Base-by-base conservation (phyloP, 2,888 invertebrate species). In the Anarsia innoxiella region DNA sequence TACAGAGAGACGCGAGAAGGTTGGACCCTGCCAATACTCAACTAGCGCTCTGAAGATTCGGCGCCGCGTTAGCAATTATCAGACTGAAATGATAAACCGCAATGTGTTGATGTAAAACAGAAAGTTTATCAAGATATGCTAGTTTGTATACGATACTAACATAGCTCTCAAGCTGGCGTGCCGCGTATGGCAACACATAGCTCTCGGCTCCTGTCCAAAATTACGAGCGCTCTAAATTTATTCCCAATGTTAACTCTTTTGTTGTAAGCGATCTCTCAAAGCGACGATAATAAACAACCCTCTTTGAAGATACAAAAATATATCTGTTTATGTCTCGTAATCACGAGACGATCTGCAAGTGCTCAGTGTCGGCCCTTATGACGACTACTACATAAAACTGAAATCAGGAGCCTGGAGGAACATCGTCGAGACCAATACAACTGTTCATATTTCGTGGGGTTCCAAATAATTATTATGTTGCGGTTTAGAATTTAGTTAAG, bases 261-360 rank as follows among this genome's bases (percentile, higher is more conserved):
- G 68, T 72, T 69, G 54, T 70, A 57, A 50, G 44, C 55, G 55
- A 50, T 48, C 61, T 61, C 64, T 59, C 56, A 51, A 58, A 66
- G 60, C 54, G 65, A 59, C 62, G 53, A 55, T 62, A 56, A 60
- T 66, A 70, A 69, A 66, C 66, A 67, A 67, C 65, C 55, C 56
- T 61, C 78, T 78, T 80, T 80, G 79, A 77, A 69, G 72, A 65
- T 67, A 58, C 57, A 44, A 54, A 72, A 73, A 75, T 74, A 75
- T 59, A 10, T 51, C 43, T 73, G 70, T 72, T 74, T 74, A 74
- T 66, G 52, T 57, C 49, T 55, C 45, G 48, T 53, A 59, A 66
- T 61, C 59, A 59, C 43, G 53, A 59, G 59, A 59, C 46, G 56
- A 55, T 53, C 48, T 49, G 56, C 61, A 55, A 56, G 45, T 53